Percentiles rank a stretch among this genome's conserved stretches.
These are phyloP conservation scores for Corbicula japonica DNA, from an alignment of 2,888 invertebrate species.

Conservation along the genomic window DNA sequence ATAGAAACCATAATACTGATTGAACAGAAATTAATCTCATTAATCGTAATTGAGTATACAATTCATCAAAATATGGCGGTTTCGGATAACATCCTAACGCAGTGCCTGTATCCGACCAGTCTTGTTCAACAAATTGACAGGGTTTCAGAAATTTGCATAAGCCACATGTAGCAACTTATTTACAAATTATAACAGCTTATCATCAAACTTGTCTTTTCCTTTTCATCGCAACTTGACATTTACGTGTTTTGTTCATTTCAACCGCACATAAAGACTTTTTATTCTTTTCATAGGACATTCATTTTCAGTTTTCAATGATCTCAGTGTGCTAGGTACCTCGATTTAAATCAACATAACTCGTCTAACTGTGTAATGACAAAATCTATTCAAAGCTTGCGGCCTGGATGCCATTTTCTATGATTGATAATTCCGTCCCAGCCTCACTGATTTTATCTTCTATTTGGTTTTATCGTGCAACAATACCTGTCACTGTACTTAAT, in stretches of 20 bases:
- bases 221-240: constrained; percentile 30
- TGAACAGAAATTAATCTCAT: too few relatives aligned
- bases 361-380: constrained; percentile 38
- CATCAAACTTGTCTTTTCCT: constrained; percentile 17
- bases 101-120: neutral
- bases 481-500: constrained; percentile 59
- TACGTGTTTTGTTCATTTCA: constrained; percentile 19
- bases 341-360: constrained; percentile 57
- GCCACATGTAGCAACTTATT: constrained; percentile 35
- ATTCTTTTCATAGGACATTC: constrained; percentile 38
- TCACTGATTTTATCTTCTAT: constrained; percentile 59
- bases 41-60: too few relatives aligned
- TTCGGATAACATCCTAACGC: too few relatives aligned
- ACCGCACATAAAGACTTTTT: constrained; percentile 46
- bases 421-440: constrained; percentile 57
- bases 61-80: too few relatives aligned
- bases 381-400: constrained; percentile 45
- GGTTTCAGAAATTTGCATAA: constrained; percentile 25
- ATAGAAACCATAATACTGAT: too few relatives aligned
- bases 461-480: constrained; percentile 54
- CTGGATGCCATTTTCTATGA: constrained; percentile 55
- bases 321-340: constrained; percentile 45
- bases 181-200: constrained; percentile 39
- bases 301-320: constrained; percentile 30
- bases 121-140: neutral